Evolutionary conservation across 2,888 invertebrate species (phyloP).

Genomic region (Agrenia bidenticulata): DNA sequence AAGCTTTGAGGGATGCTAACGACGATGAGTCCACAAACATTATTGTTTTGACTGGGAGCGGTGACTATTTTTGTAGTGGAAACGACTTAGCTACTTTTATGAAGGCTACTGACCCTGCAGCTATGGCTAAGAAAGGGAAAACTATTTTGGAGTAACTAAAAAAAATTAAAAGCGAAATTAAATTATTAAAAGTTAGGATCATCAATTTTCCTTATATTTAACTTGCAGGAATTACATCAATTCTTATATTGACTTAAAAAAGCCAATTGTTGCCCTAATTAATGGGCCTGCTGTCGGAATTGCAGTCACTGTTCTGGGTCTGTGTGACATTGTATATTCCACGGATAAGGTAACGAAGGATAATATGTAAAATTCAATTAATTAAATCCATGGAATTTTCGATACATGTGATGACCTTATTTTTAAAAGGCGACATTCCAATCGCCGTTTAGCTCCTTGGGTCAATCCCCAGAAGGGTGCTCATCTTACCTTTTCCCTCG

Average conservation of each 20-base stretch:
- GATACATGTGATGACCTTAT: not conserved
- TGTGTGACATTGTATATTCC: slow-evolving; percentile 87
- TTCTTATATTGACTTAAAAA: slow-evolving; percentile 81
- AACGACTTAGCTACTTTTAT: slow-evolving; percentile 68
- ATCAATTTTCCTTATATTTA: slow-evolving; percentile 12
- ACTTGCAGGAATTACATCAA: slow-evolving; percentile 66
- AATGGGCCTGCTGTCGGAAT: slow-evolving; percentile 96
- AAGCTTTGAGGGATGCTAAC: slow-evolving; percentile 69
- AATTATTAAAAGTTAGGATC: too few species aligned
- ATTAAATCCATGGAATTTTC: not conserved
- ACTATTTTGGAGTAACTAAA: slow-evolving; percentile 32
- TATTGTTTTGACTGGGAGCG: slow-evolving; percentile 76
- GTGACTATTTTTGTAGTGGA: slow-evolving; percentile 81
- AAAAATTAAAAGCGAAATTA: not conserved
- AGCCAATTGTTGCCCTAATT: slow-evolving; percentile 80
- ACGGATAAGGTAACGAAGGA: slow-evolving; percentile 71
- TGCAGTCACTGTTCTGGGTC: slow-evolving; percentile 75
- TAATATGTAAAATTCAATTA: not conserved
- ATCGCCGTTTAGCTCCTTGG: slow-evolving; percentile 83
- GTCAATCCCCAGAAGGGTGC: slow-evolving; percentile 85
- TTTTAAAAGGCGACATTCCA: slow-evolving; percentile 73
- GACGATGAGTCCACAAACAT: slow-evolving; percentile 67
- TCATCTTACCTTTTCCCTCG: slow-evolving; percentile 82
- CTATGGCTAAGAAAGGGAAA: slow-evolving; percentile 50
- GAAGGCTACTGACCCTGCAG: slow-evolving; percentile 54